Percentiles rank a stretch among this genome's conserved stretches.
Conservation (phyloP, 2,797 vertebrate species). For the Acanthornis magna region DNA sequence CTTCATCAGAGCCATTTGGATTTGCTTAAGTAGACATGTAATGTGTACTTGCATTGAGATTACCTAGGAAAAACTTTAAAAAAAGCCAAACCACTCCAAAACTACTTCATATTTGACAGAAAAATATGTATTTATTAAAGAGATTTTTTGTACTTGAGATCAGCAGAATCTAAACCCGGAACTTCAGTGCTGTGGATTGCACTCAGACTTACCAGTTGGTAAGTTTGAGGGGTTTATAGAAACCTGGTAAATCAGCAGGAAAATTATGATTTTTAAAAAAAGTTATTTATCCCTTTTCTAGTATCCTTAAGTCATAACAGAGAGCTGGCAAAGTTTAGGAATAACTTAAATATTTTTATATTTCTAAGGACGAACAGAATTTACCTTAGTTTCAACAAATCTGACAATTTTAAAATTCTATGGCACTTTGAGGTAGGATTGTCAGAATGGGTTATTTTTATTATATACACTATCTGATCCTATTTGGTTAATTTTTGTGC, state of each 20-base stretch:
- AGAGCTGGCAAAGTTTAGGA: background rate
- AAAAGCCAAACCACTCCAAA: background rate
- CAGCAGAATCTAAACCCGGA: constrained; percentile 36
- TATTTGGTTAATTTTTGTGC: background rate
- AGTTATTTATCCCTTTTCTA: constrained; percentile 49
- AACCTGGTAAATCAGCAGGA: constrained; percentile 73
- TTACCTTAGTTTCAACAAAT: background rate
- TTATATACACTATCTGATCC: background rate
- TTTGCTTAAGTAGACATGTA: background rate
- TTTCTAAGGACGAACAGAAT: background rate
- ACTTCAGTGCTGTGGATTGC: constrained; percentile 16
- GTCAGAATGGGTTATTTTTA: background rate
- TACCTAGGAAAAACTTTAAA: background rate
- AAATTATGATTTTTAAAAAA: constrained; percentile 74
- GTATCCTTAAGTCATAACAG: background rate
- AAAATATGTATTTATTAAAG: background rate
- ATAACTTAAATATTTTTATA: background rate
- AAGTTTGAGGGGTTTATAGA: constrained; percentile 61
- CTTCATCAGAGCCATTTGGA: background rate
- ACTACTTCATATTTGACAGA: background rate
- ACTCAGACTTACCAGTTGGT: constrained; percentile 56
- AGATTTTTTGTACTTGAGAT: constrained; percentile 29
- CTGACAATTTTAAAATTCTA: background rate
- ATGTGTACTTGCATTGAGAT: background rate
- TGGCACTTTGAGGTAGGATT: background rate